Evolutionary conservation across 2,888 invertebrate genomes (phyloP), one percentile per base, ranked within the genome.

Genomic region (Acanthosoma haemorrhoidale): DNA sequence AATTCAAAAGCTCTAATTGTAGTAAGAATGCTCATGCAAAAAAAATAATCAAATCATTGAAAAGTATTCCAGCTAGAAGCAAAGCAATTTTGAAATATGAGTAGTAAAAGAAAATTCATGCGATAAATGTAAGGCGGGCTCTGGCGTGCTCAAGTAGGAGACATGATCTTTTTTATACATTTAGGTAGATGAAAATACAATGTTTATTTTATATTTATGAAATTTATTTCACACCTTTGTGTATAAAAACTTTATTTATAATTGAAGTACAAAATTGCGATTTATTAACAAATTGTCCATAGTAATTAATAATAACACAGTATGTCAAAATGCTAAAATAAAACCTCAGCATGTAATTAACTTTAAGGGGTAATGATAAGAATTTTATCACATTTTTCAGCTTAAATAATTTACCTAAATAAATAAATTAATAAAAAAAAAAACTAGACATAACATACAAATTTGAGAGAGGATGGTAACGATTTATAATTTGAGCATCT

Each of bases 401-500:
- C 64, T 39, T 43, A 43, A 38, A 64, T 64, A 64, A 64, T 38
- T 43, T 64, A 64, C 36, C 16, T 43, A 36, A 41, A 60, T 60
- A 60, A 60, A 64, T 64, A 64, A 64, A 64, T 64, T 43, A 64
- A 64, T 43, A 43, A 64, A 31, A 67, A 18, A 39, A 31, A 66
- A 60, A 21, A n/a, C 11, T 18, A 16, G 18, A 60, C 32, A 39
- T 31, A 66, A 41, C 43, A 15, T 43, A 66, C 43, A 66, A 66
- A 41, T 43, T 41, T 29, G 34, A 32, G 32, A 57, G 9, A 32
- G 43, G 43, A 67, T 67, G 67, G 67, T 67, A 67, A 51, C 41
- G 57, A 51, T 34, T 43, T n/a, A 32, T 36, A 29, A 67, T 67
- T 67, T 67, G 67, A 67, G 67, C 67, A 67, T 57, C 67, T 67